Percentiles rank a stretch among this genome's conserved stretches.
Conservation (phyloP, 2,888 invertebrate species). For the Nemotelus pantherinus region DNA sequence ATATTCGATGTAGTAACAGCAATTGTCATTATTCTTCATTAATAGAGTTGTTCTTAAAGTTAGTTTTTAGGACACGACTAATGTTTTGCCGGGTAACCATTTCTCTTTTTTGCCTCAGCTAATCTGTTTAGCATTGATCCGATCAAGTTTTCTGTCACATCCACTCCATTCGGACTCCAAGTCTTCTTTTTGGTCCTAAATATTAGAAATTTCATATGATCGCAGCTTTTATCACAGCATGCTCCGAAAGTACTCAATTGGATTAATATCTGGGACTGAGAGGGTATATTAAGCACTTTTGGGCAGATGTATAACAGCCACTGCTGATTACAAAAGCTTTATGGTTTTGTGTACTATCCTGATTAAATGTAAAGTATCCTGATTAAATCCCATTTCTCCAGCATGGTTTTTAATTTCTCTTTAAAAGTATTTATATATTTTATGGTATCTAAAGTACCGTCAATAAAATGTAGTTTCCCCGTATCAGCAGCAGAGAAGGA, state of each 20-base stretch:
- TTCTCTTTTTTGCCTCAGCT: neutral
- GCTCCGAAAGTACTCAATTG: neutral
- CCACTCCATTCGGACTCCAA: no score
- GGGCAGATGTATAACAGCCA: neutral
- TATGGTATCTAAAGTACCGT: neutral
- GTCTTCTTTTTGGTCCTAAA: no score
- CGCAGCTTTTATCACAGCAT: neutral
- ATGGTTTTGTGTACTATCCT: no score
- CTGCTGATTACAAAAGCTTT: neutral
- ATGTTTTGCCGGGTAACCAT: neutral
- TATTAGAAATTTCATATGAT: neutral
- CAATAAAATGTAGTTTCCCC: neutral
- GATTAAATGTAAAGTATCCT: no score
- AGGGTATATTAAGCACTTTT: neutral
- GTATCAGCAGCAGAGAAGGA: neutral
- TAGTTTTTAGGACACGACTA: no score
- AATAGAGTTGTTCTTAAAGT: no score
- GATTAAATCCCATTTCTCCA: no score
- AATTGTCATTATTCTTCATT: neutral
- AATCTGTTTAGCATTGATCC: neutral
- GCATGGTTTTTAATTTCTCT: neutral
- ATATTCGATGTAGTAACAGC: neutral
- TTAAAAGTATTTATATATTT: neutral
- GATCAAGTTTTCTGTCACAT: no score
- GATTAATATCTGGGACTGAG: neutral